These are phyloP conservation scores for Oreochromis spilurus DNA, from an alignment of 2,113 vertebrate genomes.

Conservation along the genomic window DNA sequence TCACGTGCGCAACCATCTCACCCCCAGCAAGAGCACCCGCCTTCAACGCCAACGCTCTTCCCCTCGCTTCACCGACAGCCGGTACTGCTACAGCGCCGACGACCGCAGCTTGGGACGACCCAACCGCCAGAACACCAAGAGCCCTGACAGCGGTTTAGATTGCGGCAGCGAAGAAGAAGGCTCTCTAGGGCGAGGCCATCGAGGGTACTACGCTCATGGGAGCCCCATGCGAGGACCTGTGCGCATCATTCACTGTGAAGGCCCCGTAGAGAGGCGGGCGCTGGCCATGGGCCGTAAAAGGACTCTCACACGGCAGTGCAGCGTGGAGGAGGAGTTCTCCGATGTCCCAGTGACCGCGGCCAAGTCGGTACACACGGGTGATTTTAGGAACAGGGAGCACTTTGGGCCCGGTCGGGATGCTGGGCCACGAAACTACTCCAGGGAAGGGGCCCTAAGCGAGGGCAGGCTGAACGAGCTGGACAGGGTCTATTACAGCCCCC, in stretches of 20 bases:
- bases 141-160: slow-evolving; percentile 95
- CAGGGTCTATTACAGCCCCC: slow-evolving; percentile 72
- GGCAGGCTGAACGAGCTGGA: slow-evolving; percentile 75
- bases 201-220: slow-evolving; percentile 49
- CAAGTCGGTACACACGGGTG: slow-evolving; percentile 60
- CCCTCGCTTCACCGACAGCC: slow-evolving; percentile 71
- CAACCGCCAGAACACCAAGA: slow-evolving; percentile 78
- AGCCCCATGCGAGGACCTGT: slow-evolving; percentile 60
- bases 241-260: slow-evolving; percentile 75
- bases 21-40: slow-evolving; percentile 41
- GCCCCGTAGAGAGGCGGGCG: slow-evolving; percentile 65
- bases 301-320: slow-evolving; percentile 87
- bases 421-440: slow-evolving; percentile 54
- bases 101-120: slow-evolving; percentile 62
- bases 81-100: slow-evolving; percentile 52
- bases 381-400: slow-evolving; percentile 68
- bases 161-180: slow-evolving; percentile 94
- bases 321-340: slow-evolving; percentile 86
- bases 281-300: slow-evolving; percentile 81
- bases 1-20: slow-evolving; percentile 53
- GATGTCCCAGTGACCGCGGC: slow-evolving; percentile 55
- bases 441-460: slow-evolving; percentile 66
- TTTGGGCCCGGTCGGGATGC: slow-evolving; percentile 59
- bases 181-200: slow-evolving; percentile 64
- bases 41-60: slow-evolving; percentile 70